Evolutionary conservation across 2,888 invertebrate genomes (phyloP).

Genomic region (Cyclophora punctaria): DNA sequence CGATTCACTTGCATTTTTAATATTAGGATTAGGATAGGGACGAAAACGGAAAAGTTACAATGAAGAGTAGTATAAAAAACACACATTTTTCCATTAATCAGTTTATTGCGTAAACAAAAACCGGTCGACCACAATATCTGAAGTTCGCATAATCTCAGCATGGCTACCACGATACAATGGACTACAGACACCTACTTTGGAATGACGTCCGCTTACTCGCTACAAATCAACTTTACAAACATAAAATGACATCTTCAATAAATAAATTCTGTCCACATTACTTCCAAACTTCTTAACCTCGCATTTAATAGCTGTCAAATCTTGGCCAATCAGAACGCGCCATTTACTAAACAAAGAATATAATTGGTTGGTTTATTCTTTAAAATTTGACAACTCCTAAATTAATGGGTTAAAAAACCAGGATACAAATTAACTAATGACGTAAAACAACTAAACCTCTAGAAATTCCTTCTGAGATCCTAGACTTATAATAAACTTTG

Average conservation of each 20-base stretch:
- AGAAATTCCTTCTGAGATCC: conserved; percentile 69
- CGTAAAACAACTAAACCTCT: conserved; percentile 46
- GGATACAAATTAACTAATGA: conserved; percentile 43
- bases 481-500: conserved; percentile 73
- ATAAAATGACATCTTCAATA: conserved; percentile 46
- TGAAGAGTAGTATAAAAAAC: conserved; percentile 18
- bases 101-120: conserved; percentile 66
- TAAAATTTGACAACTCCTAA: too few species aligned
- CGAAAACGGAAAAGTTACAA: too few species aligned
- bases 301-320: too few species aligned
- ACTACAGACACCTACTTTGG: conserved; percentile 58
- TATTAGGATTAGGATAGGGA: too few species aligned
- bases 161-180: conserved; percentile 39
- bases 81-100: conserved; percentile 56
- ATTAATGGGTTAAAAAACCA: too few species aligned
- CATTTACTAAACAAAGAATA: too few species aligned
- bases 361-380: too few species aligned
- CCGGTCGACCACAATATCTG: conserved; percentile 46
- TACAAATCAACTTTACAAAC: conserved; percentile 59
- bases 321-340: too few species aligned
- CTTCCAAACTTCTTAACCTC: too few species aligned
- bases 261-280: conserved; percentile 66
- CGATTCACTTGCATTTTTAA: too few species aligned
- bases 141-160: conserved; percentile 50
- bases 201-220: conserved; percentile 61